A percentile compares a stretch with the other conserved stretches of the same genome.
Conservation (phyloP, 2,797 vertebrate species). For the Carapus acus region DNA sequence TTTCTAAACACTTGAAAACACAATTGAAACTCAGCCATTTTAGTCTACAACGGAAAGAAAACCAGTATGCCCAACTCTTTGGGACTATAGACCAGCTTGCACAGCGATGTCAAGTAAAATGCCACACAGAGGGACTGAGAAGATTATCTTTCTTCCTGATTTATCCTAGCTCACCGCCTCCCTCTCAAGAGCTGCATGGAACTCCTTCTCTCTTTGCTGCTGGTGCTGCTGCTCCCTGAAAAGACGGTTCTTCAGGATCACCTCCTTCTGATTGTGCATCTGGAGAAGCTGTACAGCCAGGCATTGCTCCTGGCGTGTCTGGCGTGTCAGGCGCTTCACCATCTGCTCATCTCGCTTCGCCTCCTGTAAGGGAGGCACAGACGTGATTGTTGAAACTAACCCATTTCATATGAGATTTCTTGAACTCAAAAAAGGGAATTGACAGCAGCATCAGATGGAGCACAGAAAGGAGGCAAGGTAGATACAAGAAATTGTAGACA, state of each 20-base stretch:
- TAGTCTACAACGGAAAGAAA: neutral
- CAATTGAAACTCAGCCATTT: too few species aligned
- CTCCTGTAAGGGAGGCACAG: constrained; percentile 67
- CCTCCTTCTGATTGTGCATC: constrained; percentile 82
- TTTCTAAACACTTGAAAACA: too few species aligned
- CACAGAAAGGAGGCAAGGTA: neutral
- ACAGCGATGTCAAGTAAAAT: constrained; percentile 19
- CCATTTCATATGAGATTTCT: neutral
- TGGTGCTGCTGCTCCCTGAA: constrained; percentile 86
- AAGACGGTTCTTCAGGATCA: constrained; percentile 82
- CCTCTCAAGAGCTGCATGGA: constrained; percentile 82
- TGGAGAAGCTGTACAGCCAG: constrained; percentile 86
- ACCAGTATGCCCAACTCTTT: neutral
- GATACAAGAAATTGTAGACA: too few species aligned
- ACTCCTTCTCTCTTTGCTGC: constrained; percentile 79
- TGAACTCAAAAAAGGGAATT: neutral
- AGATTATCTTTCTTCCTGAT: constrained; percentile 25
- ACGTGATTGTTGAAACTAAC: neutral
- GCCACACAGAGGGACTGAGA: constrained; percentile 15
- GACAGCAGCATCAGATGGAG: neutral
- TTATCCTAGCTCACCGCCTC: constrained; percentile 79
- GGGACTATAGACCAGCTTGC: constrained; percentile 7
- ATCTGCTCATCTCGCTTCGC: constrained; percentile 79
- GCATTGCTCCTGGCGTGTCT: constrained; percentile 84
- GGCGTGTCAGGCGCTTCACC: constrained; percentile 80